These are phyloP conservation scores for Montipora capitata DNA, from an alignment of 92 coral and sea anemone genomes.

Conservation along the genomic window DNA sequence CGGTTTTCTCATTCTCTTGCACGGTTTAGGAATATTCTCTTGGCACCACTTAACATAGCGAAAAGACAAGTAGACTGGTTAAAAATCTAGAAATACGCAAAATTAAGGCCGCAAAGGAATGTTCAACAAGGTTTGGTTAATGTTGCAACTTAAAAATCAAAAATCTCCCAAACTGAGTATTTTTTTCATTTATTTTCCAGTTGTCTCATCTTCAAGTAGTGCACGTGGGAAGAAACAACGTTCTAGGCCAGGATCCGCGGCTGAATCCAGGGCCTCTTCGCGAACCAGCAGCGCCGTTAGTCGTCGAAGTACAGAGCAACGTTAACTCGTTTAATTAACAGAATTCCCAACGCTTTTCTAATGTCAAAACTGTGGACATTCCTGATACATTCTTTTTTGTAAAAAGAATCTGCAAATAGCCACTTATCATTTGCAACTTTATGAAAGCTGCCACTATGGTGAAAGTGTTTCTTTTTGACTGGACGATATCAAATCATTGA, in stretches of 20 bases:
- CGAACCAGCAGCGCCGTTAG: conserved; percentile 89
- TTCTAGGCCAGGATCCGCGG: conserved; percentile 88
- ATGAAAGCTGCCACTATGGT: no score
- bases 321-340: conserved; percentile 17
- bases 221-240: conserved; percentile 79
- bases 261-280: conserved; percentile 91
- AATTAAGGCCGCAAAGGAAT: no score
- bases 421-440: not conserved
- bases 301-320: conserved; percentile 69
- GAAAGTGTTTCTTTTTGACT: not conserved
- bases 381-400: not conserved
- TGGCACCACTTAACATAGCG: no score
- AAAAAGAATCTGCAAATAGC: conserved; percentile 16
- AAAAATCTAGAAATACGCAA: no score
- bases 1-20: not conserved
- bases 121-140: no score
- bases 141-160: no score
- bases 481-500: no score
- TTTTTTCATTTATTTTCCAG: conserved; percentile 37
- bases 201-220: conserved; percentile 84
- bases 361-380: no score
- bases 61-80: no score
- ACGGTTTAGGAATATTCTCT: no score
- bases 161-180: no score
- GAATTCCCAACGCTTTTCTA: not conserved